These are phyloP conservation scores for Rhagoletis zephyria DNA, from an alignment of 1,140 invertebrate species.

Conservation along the genomic window DNA sequence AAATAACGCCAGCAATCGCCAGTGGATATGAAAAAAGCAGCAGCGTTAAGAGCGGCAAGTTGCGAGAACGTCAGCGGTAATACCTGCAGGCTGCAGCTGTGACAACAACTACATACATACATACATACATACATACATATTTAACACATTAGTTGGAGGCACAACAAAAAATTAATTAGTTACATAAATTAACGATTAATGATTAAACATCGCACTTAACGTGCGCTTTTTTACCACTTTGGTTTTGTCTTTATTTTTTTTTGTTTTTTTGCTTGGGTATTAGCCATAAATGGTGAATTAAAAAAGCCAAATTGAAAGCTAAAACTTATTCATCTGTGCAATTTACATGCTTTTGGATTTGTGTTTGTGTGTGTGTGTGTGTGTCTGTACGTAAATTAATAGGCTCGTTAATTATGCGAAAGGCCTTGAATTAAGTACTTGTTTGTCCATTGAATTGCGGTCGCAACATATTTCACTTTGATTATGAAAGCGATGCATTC, in stretches of 20 bases:
- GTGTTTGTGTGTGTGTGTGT: background rate
- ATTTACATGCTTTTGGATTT: too few relatives aligned
- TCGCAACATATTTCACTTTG: constrained; percentile 12
- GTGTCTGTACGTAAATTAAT: background rate
- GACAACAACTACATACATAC: background rate
- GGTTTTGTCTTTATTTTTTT: background rate
- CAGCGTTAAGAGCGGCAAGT: background rate
- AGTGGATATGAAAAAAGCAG: background rate
- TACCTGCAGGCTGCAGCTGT: background rate
- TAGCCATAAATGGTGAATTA: too few relatives aligned
- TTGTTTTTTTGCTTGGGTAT: too few relatives aligned
- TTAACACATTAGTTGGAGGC: too few relatives aligned
- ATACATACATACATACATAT: background rate
- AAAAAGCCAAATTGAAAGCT: too few relatives aligned
- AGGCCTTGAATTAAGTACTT: background rate
- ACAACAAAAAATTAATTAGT: constrained; percentile 10
- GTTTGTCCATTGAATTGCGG: constrained; percentile 18
- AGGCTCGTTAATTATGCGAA: constrained; percentile 29
- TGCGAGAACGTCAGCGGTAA: background rate
- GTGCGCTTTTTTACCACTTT: background rate
- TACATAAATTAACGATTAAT: background rate
- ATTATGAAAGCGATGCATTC: background rate
- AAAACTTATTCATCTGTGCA: too few relatives aligned
- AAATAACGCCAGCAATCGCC: background rate
- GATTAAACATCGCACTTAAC: background rate